Conservation (phyloP, 2,113 vertebrate genomes). For the Morone chrysops region DNA sequence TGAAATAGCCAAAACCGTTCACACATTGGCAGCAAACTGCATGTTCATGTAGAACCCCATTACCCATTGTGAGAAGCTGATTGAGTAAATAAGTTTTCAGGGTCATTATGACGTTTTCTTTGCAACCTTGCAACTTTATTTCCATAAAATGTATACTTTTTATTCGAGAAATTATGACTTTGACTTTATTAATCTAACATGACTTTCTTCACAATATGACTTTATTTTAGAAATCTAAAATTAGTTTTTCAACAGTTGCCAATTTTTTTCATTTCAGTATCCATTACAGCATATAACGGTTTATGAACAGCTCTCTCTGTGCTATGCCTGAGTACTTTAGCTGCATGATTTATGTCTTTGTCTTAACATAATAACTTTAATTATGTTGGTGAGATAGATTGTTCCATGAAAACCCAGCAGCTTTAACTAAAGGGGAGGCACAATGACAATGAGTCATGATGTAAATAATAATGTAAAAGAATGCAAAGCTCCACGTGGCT, state of each 20-base stretch:
- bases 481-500: constrained; percentile 42
- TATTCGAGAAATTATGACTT: background rate
- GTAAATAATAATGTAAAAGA: constrained; percentile 16
- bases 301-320: background rate
- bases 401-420: constrained; percentile 4
- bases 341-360: background rate
- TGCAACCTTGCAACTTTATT: background rate
- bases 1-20: background rate
- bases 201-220: background rate
- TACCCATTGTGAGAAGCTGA: background rate
- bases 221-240: background rate
- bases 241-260: background rate
- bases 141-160: background rate
- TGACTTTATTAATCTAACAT: background rate
- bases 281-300: background rate
- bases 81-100: background rate
- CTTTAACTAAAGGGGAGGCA: constrained; percentile 1
- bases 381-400: background rate
- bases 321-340: background rate
- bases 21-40: background rate
- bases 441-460: background rate
- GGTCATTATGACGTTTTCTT: background rate
- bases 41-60: background rate
- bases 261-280: background rate
- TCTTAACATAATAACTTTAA: background rate